Percentiles rank a stretch among this genome's conserved stretches.
These are phyloP conservation scores for Mus minutoides DNA, from an alignment of 2,797 vertebrate species.

Conservation along the genomic window DNA sequence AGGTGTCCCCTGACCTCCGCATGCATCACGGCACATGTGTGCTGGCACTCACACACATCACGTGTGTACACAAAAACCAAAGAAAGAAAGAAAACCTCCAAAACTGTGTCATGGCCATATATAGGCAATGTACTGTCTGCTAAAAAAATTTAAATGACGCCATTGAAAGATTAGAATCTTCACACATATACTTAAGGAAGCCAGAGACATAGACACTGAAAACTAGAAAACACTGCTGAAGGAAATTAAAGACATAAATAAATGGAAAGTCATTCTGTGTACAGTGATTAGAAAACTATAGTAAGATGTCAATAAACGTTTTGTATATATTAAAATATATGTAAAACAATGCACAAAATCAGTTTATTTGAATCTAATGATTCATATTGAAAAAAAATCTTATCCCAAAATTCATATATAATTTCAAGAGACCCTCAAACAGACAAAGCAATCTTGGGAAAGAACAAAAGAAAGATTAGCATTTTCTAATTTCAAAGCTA, in stretches of 20 bases:
- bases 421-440: neutral
- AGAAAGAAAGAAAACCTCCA: neutral
- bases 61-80: neutral
- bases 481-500: neutral
- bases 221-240: neutral
- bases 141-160: neutral
- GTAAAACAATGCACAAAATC: neutral
- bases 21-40: neutral
- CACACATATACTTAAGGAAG: neutral
- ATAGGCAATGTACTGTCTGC: neutral
- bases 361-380: neutral
- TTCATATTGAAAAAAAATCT: neutral
- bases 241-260: neutral
- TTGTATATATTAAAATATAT: neutral
- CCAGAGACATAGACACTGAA: neutral
- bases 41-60: neutral
- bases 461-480: neutral
- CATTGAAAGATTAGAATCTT: slow-evolving; percentile 14
- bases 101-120: neutral
- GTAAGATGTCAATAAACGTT: neutral
- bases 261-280: neutral
- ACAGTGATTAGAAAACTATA: neutral
- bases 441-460: neutral
- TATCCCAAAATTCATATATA: neutral
- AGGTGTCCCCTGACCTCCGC: neutral